These are phyloP conservation scores for Perca fluviatilis DNA, from an alignment of 2,113 vertebrate genomes.

Conservation along the genomic window DNA sequence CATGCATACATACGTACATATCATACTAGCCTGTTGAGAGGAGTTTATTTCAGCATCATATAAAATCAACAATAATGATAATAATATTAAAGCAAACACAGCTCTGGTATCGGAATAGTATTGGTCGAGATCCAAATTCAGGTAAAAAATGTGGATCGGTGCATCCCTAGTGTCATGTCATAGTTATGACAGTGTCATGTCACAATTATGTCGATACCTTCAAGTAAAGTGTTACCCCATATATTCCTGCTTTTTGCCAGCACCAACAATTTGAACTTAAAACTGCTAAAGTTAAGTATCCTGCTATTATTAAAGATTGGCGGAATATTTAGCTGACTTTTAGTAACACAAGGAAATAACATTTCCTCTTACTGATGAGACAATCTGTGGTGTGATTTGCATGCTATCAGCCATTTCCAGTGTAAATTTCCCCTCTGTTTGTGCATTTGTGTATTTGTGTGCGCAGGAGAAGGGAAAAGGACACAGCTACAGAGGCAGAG, in stretches of 20 bases:
- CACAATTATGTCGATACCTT: no score
- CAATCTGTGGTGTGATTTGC: neutral
- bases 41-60: no score
- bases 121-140: no score
- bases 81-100: no score
- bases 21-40: no score
- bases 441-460: neutral
- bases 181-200: no score
- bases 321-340: neutral
- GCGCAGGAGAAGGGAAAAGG: neutral
- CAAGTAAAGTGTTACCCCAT: no score
- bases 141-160: no score
- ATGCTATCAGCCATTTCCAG: slow-evolving; percentile 1
- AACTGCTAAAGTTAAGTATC: neutral
- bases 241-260: neutral
- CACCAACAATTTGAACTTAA: neutral
- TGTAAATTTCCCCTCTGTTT: neutral
- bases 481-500: neutral
- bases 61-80: no score
- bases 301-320: neutral
- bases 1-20: no score
- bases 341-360: slow-evolving; percentile 28
- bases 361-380: slow-evolving; percentile 33
- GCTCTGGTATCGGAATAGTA: no score
- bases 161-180: no score